phyloP scores from a whole-genome alignment of 2,797 vertebrate species.

The Knipowitschia caucasica region DNA sequence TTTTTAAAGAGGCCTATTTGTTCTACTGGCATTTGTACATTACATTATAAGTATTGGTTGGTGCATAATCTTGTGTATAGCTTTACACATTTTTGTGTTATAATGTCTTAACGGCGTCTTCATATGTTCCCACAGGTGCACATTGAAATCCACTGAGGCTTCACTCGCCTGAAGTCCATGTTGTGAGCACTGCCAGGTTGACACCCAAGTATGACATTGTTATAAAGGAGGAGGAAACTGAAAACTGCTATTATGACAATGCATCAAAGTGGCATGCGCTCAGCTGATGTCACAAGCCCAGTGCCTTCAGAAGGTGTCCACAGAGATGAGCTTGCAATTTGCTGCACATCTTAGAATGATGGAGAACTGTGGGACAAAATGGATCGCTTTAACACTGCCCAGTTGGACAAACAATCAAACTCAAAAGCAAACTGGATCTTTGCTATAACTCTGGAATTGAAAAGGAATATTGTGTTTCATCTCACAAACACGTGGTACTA shows the following conservation, averaged over 20 bases:
- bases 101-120: constrained; percentile 14
- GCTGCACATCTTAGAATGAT: constrained; percentile 14
- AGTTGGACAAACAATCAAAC: constrained; percentile 9
- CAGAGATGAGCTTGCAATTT: constrained; percentile 13
- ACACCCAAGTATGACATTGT: constrained; percentile 8
- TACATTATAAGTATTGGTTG: no score
- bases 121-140: constrained; percentile 81
- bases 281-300: constrained; percentile 29
- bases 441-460: constrained; percentile 21
- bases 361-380: not conserved
- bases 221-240: constrained; percentile 29
- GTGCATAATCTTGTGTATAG: not conserved
- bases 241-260: constrained; percentile 29
- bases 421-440: constrained; percentile 34
- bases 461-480: constrained; percentile 24
- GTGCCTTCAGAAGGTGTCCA: constrained; percentile 53
- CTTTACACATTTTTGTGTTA: not conserved
- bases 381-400: constrained; percentile 19
- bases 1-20: no score
- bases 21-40: no score
- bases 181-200: constrained; percentile 29
- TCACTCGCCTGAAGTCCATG: constrained; percentile 7
- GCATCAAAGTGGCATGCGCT: constrained; percentile 35
- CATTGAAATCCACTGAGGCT: constrained; percentile 93
- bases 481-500: constrained; percentile 33